phyloP scores from a whole-genome alignment of 2,797 vertebrate species.

The Aotus griseimembra region DNA sequence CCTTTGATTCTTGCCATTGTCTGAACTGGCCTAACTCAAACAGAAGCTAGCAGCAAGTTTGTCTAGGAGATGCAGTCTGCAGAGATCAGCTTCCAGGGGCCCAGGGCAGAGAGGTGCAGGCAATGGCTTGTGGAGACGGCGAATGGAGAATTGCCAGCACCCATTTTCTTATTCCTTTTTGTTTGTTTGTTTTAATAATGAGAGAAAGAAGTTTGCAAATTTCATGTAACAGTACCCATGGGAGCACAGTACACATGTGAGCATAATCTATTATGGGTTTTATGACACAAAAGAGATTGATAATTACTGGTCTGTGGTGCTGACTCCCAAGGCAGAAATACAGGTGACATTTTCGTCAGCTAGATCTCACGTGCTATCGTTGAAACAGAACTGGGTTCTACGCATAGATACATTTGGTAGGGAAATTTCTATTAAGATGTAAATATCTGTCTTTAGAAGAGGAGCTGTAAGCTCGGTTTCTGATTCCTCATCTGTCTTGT shows the following conservation, averaged over 20 bases:
- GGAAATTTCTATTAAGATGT: conserved; percentile 29
- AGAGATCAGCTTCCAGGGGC: not conserved
- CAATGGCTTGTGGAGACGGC: not conserved
- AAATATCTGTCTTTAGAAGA: conserved; percentile 5
- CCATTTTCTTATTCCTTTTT: not conserved
- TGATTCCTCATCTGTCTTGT: not conserved
- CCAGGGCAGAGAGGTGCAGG: no score
- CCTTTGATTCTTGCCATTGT: not conserved
- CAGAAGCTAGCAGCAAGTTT: not conserved
- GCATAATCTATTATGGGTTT: conserved; percentile 3
- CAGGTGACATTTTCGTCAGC: not conserved
- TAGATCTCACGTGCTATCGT: not conserved
- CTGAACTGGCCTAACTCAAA: not conserved
- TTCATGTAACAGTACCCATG: not conserved
- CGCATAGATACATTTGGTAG: conserved; percentile 33
- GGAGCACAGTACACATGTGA: not conserved
- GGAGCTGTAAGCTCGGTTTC: not conserved
- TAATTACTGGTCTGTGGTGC: not conserved
- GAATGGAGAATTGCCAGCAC: not conserved
- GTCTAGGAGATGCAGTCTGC: not conserved
- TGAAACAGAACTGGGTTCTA: not conserved
- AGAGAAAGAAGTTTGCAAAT: not conserved
- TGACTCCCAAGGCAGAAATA: conserved; percentile 29
- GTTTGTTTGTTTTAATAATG: not conserved
- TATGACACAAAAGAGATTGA: not conserved